Evolutionary conservation across 53 echinoderm and acorn worm genomes (phyloP).

Genomic region (Stichopus horrens): DNA sequence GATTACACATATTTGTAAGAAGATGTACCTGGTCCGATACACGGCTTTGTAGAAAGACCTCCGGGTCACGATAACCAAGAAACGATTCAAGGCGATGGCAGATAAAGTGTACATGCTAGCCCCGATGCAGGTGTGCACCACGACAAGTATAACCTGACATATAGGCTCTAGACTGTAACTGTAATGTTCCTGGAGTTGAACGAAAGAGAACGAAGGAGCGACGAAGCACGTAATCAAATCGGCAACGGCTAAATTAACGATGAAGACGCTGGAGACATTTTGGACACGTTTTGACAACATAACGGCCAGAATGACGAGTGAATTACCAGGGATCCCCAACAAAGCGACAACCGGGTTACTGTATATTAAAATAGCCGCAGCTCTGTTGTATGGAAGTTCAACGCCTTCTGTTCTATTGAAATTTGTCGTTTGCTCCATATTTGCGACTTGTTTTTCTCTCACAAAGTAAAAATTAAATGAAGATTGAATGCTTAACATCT

Average conservation of each 20-base stretch:
- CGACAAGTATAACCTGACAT: not conserved
- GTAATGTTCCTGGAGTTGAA: not conserved
- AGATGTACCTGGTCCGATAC: not conserved
- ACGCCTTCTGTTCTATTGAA: not conserved
- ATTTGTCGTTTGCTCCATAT: too few species aligned
- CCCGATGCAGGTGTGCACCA: slow-evolving; percentile 4
- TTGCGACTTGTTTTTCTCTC: too few species aligned
- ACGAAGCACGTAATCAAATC: slow-evolving; percentile 20
- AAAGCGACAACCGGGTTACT: not conserved
- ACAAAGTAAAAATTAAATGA: too few species aligned
- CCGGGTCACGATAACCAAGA: not conserved
- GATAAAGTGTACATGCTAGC: slow-evolving; percentile 18
- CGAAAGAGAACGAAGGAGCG: not conserved
- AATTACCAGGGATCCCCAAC: slow-evolving; percentile 20
- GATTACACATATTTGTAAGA: not conserved
- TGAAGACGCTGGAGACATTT: not conserved
- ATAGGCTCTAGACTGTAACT: not conserved
- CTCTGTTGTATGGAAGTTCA: not conserved
- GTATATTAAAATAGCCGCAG: not conserved
- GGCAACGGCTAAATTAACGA: slow-evolving; percentile 24
- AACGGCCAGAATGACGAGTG: slow-evolving; percentile 13
- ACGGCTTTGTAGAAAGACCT: not conserved
- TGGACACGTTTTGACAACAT: slow-evolving; percentile 14
- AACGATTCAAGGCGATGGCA: slow-evolving; percentile 23
- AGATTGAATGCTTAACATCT: too few species aligned